A percentile compares a stretch with the other conserved stretches of the same genome.
Conservation (phyloP, 2,797 vertebrate genomes). For the Cynodonichthys magdalenae region DNA sequence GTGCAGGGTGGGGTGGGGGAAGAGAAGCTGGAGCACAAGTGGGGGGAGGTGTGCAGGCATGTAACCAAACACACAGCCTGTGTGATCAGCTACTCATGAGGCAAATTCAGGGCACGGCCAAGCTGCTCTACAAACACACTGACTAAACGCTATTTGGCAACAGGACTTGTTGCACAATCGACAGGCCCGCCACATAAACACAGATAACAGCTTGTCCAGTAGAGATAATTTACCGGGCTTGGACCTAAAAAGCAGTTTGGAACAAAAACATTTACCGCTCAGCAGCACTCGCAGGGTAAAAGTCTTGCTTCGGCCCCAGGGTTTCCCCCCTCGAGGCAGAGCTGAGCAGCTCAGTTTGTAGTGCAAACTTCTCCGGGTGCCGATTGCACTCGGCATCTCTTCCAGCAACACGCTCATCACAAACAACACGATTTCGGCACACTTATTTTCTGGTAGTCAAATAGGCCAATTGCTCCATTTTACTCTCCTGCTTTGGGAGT, state of each 20-base stretch:
- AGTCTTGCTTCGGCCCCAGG: constrained; percentile 16
- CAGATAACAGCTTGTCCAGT: constrained; percentile 33
- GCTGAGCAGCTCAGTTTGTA: constrained; percentile 33
- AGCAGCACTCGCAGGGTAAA: constrained; percentile 10
- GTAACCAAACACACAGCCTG: constrained; percentile 65
- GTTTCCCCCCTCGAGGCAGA: constrained; percentile 17
- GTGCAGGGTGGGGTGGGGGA: constrained; percentile 25
- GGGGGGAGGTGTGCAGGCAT: constrained; percentile 62
- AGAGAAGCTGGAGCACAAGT: constrained; percentile 57
- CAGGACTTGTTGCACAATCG: constrained; percentile 58
- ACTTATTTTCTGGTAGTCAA: constrained; percentile 46
- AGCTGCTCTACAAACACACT: constrained; percentile 50
- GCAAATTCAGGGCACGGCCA: constrained; percentile 50
- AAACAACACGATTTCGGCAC: constrained; percentile 63
- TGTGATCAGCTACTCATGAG: constrained; percentile 52
- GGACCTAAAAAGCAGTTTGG: background rate
- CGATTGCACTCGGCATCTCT: constrained; percentile 51
- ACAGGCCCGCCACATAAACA: constrained; percentile 40
- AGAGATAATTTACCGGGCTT: background rate
- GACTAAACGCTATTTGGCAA: constrained; percentile 61
- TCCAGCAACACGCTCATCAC: constrained; percentile 59
- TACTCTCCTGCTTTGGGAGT: constrained; percentile 55
- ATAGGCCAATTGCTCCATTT: constrained; percentile 54
- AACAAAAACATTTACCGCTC: background rate
- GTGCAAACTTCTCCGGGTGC: constrained; percentile 25